A percentile compares a stretch with the other conserved stretches of the same genome.
Evolutionary conservation across 2,888 invertebrate genomes (phyloP).

Genomic region (Drosophila falleni): DNA sequence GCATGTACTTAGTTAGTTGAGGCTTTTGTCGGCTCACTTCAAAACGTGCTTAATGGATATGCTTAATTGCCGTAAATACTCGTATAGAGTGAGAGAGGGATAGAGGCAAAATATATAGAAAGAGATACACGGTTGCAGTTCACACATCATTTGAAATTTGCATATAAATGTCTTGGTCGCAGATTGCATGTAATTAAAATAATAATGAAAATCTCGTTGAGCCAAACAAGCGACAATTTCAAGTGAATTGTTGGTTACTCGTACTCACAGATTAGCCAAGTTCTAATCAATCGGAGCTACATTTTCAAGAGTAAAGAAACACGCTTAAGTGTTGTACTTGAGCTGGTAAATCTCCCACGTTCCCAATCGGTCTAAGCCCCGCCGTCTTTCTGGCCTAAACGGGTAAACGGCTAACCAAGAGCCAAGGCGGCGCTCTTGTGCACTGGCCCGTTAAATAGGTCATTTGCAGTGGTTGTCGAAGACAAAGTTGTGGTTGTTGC

Average conservation of each 20-base stretch:
- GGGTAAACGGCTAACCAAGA: constrained; percentile 32
- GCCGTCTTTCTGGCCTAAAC: constrained; percentile 4
- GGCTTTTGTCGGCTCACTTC: constrained; percentile 45
- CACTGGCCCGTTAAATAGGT: constrained; percentile 81
- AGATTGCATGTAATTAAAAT: constrained; percentile 28
- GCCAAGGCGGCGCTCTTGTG: constrained; percentile 51
- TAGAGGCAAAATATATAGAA: not conserved
- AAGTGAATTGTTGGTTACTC: constrained; percentile 3
- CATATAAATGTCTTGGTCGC: constrained; percentile 51
- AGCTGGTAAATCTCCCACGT: constrained; percentile 69
- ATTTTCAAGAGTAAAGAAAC: constrained; percentile 33
- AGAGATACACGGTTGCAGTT: constrained; percentile 49
- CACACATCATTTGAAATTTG: constrained; percentile 70
- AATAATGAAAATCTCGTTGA: constrained; percentile 39
- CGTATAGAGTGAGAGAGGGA: not conserved
- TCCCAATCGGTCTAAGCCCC: constrained; percentile 58
- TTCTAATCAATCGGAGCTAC: constrained; percentile 49
- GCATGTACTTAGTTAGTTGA: constrained; percentile 23
- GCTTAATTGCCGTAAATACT: constrained; percentile 48
- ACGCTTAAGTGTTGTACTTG: constrained; percentile 34
- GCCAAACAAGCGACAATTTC: constrained; percentile 17
- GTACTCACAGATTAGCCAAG: constrained; percentile 34
- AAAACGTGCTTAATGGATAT: constrained; percentile 68
- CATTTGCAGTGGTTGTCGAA: constrained; percentile 66
- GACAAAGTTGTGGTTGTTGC: constrained; percentile 69